Conservation (phyloP, 2,888 invertebrate genomes). For the Sturmia bella region DNA sequence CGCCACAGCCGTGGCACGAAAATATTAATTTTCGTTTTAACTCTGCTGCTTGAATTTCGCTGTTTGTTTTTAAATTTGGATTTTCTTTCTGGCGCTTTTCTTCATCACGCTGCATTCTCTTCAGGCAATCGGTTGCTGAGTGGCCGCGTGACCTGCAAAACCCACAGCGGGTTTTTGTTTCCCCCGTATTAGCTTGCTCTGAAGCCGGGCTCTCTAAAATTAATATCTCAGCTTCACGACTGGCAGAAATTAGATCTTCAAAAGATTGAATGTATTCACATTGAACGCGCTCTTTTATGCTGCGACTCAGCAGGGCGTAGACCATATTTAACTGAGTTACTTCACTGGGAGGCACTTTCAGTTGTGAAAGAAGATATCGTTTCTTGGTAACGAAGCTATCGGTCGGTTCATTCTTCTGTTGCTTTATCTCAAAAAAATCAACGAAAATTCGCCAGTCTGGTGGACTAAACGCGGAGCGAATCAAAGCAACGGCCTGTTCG, state of each 20-base stretch:
- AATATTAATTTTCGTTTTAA: conserved; percentile 8
- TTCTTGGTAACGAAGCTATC: conserved; percentile 52
- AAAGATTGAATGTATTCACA: conserved; percentile 46
- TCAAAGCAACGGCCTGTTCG: conserved; percentile 25
- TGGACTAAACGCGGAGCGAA: conserved; percentile 38
- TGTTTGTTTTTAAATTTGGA: not conserved
- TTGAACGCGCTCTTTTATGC: conserved; percentile 43
- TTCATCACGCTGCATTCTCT: conserved; percentile 18
- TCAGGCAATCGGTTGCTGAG: conserved; percentile 5
- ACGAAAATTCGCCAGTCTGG: conserved; percentile 49
- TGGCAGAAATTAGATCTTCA: conserved; percentile 38
- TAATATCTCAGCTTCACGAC: conserved; percentile 56
- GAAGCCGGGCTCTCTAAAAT: not conserved
- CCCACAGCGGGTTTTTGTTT: conserved; percentile 12
- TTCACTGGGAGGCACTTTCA: conserved; percentile 29
- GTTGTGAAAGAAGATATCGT: conserved; percentile 42
- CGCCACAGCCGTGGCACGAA: conserved; percentile 31
- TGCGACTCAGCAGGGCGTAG: conserved; percentile 24
- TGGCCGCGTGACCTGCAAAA: conserved; percentile 30
- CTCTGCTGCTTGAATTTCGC: not conserved
- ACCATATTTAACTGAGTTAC: conserved; percentile 50
- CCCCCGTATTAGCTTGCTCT: not conserved
- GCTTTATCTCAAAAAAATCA: conserved; percentile 41
- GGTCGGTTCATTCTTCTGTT: conserved; percentile 38
- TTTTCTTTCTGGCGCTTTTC: not conserved